Conservation (phyloP, 2,797 vertebrate genomes). For the Mus caroli region DNA sequence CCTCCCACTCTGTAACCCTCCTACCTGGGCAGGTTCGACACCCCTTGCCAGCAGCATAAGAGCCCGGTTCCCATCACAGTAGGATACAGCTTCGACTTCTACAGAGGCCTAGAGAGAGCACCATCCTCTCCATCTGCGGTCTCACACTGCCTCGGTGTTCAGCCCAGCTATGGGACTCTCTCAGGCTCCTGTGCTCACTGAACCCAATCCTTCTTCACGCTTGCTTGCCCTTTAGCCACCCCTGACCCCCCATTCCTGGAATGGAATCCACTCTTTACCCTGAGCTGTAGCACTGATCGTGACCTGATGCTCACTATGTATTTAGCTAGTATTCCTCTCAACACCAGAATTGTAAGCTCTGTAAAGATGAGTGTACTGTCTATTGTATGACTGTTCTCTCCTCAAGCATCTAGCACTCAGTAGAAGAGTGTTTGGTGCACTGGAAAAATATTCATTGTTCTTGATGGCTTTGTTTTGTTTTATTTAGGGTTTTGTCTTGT, state of each 20-base stretch:
- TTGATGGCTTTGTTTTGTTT: neutral
- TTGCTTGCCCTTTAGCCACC: neutral
- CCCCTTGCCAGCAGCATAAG: neutral
- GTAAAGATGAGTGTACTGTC: neutral
- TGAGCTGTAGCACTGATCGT: neutral
- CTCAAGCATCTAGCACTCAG: neutral
- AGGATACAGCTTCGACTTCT: neutral
- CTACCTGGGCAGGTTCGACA: neutral
- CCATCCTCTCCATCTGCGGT: neutral
- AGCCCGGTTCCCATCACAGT: neutral
- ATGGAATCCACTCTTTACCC: neutral
- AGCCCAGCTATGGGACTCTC: fast-evolving
- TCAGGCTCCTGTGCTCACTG: neutral
- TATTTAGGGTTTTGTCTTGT: neutral
- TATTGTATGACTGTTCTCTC: neutral
- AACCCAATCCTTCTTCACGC: neutral
- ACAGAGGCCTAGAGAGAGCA: neutral
- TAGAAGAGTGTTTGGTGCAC: neutral
- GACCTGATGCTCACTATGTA: neutral
- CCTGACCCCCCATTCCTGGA: neutral
- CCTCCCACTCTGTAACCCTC: neutral
- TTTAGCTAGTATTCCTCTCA: neutral
- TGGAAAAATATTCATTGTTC: neutral
- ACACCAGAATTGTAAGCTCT: neutral
- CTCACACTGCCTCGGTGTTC: neutral